Base-by-base conservation (phyloP, 2,113 vertebrate genomes). In the Sorex fumeus region DNA sequence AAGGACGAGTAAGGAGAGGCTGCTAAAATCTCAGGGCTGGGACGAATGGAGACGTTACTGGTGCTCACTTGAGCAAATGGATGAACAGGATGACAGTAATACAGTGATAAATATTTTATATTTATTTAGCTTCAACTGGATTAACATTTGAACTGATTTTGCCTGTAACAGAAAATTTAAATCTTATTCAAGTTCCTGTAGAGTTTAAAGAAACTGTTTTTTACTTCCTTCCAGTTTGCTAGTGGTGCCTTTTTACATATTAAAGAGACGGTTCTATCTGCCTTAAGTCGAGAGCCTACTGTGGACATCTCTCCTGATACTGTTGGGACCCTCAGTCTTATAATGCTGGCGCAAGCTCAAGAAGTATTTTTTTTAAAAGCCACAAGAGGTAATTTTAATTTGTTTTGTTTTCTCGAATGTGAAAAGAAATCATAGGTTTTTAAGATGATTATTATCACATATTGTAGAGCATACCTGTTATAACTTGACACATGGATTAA, bases 351-450 rank as follows among this genome's bases (percentile, higher is more conserved):
- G 90, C 99, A 99, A 97, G 99, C 99, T 40, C 99, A 99, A 96
- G 99, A 99, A 98, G 99, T 99, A 84, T 99, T 99, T 97, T 99
- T 99, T 97, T 97, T 99, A 97, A 99, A 99, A 98, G 99, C 99
- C 19, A 98, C 99, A 78, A 98, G 99, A 98, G 99, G 99, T 99
- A 98, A 96, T 57, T 96, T 60, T 6, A 36, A 0, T 84, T 95
- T 95, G n/a, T 95, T 11, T 23, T 8, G 13, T 88, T 92, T 62
- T 64, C 25, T 91, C 93, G 8, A 53, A 69, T 77, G 30, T 91
- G 47, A 83, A 91, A 95, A 91, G 30, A 89, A 93, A 45, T 60
- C 23, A 60, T 71, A 83, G 45, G 15, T 18, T 88, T 94, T 97
- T 80, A 90, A 83, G 76, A 53, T 83, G 64, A 83, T 83, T 74